These are phyloP conservation scores for Clinocottus analis DNA, from an alignment of 2,113 vertebrate genomes.

Conservation along the genomic window DNA sequence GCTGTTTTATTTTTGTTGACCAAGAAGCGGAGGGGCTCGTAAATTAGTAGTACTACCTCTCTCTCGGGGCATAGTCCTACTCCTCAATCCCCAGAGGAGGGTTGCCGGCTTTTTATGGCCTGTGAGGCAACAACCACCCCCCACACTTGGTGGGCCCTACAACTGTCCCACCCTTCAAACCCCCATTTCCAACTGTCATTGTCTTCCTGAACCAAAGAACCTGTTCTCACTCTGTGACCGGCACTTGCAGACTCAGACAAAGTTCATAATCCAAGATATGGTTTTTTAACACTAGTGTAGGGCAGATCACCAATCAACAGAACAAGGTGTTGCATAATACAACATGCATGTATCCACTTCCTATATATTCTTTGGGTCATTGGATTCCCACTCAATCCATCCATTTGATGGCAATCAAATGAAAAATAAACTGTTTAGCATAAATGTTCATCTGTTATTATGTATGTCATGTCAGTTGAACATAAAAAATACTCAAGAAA, in stretches of 20 bases:
- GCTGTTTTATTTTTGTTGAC: conserved; percentile 82
- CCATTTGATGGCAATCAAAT: not conserved
- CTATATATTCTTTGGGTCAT: not conserved
- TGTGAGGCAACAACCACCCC: conserved; percentile 49
- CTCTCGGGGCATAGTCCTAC: conserved; percentile 50
- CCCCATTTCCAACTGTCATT: conserved; percentile 40
- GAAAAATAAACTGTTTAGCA: not conserved
- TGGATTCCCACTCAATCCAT: not conserved
- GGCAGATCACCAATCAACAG: not conserved
- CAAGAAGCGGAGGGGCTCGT: conserved; percentile 72
- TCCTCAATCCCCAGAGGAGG: conserved; percentile 58
- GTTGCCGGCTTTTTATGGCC: conserved; percentile 63
- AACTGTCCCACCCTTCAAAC: conserved; percentile 27
- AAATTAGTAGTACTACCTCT: conserved; percentile 70
- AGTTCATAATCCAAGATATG: conserved; percentile 25
- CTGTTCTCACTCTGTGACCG: conserved; percentile 23
- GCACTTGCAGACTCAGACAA: conserved; percentile 8
- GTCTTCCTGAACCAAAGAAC: conserved; percentile 4
- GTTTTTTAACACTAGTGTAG: not conserved
- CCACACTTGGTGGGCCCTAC: conserved; percentile 18
- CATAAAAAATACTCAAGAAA: not conserved
- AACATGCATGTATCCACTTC: conserved; percentile 3
- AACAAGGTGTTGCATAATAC: not conserved
- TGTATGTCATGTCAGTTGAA: not conserved
- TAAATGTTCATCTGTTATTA: not conserved